Evolutionary conservation across 2,888 invertebrate species (phyloP).

Genomic region (Caenorhabditis sp.): DNA sequence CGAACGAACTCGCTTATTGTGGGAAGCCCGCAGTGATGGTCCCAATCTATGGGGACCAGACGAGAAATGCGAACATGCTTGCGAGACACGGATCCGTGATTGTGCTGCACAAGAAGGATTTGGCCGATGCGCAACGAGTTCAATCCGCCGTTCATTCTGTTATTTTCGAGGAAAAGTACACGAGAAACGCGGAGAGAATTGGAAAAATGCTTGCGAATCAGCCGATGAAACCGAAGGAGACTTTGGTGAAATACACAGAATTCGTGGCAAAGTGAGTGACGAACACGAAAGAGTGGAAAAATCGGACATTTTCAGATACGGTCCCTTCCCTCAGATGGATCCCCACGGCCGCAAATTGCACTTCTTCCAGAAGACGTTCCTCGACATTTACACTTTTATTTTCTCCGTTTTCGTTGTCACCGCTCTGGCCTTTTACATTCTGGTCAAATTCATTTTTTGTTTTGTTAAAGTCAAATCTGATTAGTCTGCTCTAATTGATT

Average conservation of each 20-base stretch:
- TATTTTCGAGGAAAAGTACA: constrained; percentile 13
- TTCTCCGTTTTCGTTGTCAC: neutral
- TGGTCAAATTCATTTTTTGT: too few relatives aligned
- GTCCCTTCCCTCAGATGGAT: constrained; percentile 47
- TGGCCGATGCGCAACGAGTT: constrained; percentile 12
- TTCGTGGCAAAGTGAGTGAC: constrained; percentile 39
- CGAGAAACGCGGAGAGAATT: constrained; percentile 15
- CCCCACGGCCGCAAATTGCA: constrained; percentile 22
- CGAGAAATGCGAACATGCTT: constrained; percentile 51
- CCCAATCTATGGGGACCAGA: constrained; percentile 52
- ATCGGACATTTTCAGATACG: constrained; percentile 34
- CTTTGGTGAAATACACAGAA: constrained; percentile 41
- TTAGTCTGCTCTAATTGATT: too few relatives aligned
- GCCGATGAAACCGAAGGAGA: constrained; percentile 41
- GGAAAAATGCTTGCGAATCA: constrained; percentile 30
- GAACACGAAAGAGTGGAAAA: too few relatives aligned
- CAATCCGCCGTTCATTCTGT: constrained; percentile 13
- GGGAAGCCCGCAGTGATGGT: constrained; percentile 53
- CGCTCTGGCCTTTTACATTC: neutral
- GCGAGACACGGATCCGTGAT: constrained; percentile 27
- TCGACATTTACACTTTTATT: constrained; percentile 14
- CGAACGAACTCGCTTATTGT: constrained; percentile 49
- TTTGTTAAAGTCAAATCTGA: too few relatives aligned
- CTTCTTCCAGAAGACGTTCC: constrained; percentile 23
- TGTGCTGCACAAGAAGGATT: constrained; percentile 33